These are phyloP conservation scores for Darevskia nairensis DNA, from an alignment of 2,797 vertebrate species.

Conservation along the genomic window DNA sequence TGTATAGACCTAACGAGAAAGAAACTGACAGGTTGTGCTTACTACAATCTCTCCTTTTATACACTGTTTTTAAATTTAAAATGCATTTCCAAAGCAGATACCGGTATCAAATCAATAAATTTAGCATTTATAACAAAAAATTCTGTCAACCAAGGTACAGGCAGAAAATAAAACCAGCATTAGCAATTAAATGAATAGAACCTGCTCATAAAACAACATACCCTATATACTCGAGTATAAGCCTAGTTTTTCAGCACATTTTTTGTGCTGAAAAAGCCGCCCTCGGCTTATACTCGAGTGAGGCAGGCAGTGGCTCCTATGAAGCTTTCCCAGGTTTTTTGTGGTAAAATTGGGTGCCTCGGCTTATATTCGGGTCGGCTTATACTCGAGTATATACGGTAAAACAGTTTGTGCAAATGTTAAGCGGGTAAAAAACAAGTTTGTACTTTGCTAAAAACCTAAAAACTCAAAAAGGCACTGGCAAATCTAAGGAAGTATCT, in stretches of 20 bases:
- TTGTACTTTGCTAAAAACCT: not conserved
- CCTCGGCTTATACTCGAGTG: too few relatives aligned
- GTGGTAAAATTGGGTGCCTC: too few relatives aligned
- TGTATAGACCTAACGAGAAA: not conserved
- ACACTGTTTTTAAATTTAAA: not conserved
- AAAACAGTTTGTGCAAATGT: too few relatives aligned
- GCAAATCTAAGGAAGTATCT: not conserved
- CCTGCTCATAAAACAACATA: not conserved
- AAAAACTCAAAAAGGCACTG: not conserved
- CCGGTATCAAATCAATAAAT: not conserved
- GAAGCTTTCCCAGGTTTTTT: too few relatives aligned
- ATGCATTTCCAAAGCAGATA: not conserved
- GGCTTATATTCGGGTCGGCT: too few relatives aligned
- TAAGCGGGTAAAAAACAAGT: not conserved
- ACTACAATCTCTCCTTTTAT: not conserved
- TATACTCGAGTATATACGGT: too few relatives aligned
- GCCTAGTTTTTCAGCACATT: too few relatives aligned
- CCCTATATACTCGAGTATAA: too few relatives aligned
- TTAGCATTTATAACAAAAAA: conserved; percentile 1
- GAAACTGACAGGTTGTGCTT: not conserved
- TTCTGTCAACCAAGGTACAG: not conserved
- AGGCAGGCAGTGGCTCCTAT: too few relatives aligned
- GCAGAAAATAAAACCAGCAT: not conserved
- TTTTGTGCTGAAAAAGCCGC: too few relatives aligned
- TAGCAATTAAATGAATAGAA: not conserved